Base-by-base conservation (phyloP, 2,113 vertebrate species). In the Gallinago jamesoni region DNA sequence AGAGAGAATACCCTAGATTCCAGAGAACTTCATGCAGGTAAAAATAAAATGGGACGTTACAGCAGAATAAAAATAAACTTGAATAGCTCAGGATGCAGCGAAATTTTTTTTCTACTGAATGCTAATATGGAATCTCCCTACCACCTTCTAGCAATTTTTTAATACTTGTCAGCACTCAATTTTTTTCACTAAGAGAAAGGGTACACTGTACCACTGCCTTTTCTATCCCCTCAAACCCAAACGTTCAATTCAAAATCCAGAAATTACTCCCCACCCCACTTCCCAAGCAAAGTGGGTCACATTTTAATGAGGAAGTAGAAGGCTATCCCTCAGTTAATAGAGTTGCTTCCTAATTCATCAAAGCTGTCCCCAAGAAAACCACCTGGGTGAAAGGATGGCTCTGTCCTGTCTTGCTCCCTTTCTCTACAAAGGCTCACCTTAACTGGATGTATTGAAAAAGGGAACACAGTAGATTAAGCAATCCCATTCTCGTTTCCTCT, bases 21-120 rank as follows among this genome's bases (percentile, higher is more conserved):
- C 59, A 80, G 67, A 89, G 77, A 78, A 59, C 14, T 21, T 92
- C 74, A 62, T 18, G 16, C 45, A 92, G 77, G 37, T 92, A 89
- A 89, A 94, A 96, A 92, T 64, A 94, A 97, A 92, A 89, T 59
- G 27, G 89, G 66, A 76, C 77, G 89, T 35, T 84, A 89, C 12
- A 33, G n/a, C 25, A 89, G 86, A 82, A 92, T 64, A 96, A 96
- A 96, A 97, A 96, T 95, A 96, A 91, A 89, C 86, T 72, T 78
- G 73, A 90, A 95, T 89, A 90, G 66, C 73, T 93, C 43, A 60
- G 80, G 22, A 79, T 75, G 56, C 48, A 64, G 43, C 82, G 37
- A 63, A 63, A 2, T 6, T 76, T 89, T 89, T 92, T 92, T 78
- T 87, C 53, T 52, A 22, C 30, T 53, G 53, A 82, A 56, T 27